phyloP scores from a whole-genome alignment of 2,888 invertebrate species.

The Thereva nobilitata region DNA sequence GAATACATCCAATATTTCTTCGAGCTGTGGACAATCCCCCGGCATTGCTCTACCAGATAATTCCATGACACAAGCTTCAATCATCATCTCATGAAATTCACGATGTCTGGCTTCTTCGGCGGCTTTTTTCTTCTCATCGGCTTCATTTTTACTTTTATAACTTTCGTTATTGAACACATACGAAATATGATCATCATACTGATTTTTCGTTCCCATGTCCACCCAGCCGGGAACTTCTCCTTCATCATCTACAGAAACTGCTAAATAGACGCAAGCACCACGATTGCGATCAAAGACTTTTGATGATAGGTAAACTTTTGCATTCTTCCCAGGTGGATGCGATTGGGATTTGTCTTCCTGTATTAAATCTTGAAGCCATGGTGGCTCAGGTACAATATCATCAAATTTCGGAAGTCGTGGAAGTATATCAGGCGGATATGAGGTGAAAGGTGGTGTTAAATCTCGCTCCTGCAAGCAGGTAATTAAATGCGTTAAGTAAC shows the following conservation, averaged over 20 bases:
- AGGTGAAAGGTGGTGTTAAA: slow-evolving; percentile 47
- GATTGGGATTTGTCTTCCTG: background rate
- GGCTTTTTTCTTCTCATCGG: too few relatives aligned
- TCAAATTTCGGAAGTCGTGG: slow-evolving; percentile 9
- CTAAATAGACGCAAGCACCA: slow-evolving; percentile 46
- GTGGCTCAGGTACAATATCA: slow-evolving; percentile 4
- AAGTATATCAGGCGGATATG: slow-evolving; percentile 44
- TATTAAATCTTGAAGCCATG: slow-evolving; percentile 28
- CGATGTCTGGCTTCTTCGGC: too few relatives aligned
- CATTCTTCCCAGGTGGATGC: slow-evolving; percentile 30
- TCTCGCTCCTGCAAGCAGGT: slow-evolving; percentile 47
- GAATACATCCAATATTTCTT: slow-evolving; percentile 48
- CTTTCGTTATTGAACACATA: background rate
- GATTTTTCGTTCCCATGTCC: slow-evolving; percentile 33
- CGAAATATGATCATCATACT: background rate
- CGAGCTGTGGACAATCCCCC: slow-evolving; percentile 46
- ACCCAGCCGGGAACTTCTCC: slow-evolving; percentile 41
- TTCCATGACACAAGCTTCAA: slow-evolving; percentile 47
- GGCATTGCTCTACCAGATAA: slow-evolving; percentile 46
- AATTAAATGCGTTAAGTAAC: slow-evolving; percentile 49
- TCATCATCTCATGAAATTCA: slow-evolving; percentile 26
- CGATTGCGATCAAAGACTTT: slow-evolving; percentile 45
- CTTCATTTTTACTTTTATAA: too few relatives aligned
- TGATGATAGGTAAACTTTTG: slow-evolving; percentile 42
- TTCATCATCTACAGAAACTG: slow-evolving; percentile 44